Evolutionary conservation across 2,113 vertebrate species (phyloP), one percentile per base, ranked within the genome.

Genomic region (Ameiurus melas): DNA sequence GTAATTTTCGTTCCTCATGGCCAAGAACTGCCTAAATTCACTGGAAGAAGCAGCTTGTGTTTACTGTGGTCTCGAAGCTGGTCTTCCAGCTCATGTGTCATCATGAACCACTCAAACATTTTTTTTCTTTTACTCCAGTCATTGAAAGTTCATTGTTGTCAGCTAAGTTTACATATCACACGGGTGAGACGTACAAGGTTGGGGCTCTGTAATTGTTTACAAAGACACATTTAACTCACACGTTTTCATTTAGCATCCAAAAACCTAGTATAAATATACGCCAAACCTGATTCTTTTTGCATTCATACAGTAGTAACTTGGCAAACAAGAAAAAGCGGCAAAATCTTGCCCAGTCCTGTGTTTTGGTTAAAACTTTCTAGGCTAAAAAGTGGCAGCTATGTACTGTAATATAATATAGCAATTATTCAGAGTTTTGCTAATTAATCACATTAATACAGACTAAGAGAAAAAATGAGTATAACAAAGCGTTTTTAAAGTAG

Each of bases 111-210:
- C 57, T 83, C 57, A 83, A 22, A 36, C 27, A 5, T 75, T 43
- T 75, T 43, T 75, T 22, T 77, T 1, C 17, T 22, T 3, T 1
- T 19, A 51, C 25, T 55, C 27, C 22, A 55, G 77, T 55, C 51
- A 53, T 5, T n/a, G 43, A 78, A 75, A 78, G 75, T 78, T 53
- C 47, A 55, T 80, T 55, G 77, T 30, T 80, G 77, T 80, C 77
- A 57, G 19, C 51, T 80, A 30, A 8, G 51, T 16, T 62, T 83
- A 83, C 13, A 62, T 25, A 83, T 16, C 13, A 12, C 33, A 25
- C 3, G 7, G 27, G 14, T 79, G 77, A 80, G 51, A 55, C 17
- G 2, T 30, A n/a, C 51, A 55, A 55, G 51, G 47, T 51, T 30
- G 39, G 14, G 73, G 51, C 5, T 25, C 43, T 1, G 36, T 39